Base-by-base conservation (phyloP, 2,888 invertebrate species). In the Ommatoiulus sabulosus region DNA sequence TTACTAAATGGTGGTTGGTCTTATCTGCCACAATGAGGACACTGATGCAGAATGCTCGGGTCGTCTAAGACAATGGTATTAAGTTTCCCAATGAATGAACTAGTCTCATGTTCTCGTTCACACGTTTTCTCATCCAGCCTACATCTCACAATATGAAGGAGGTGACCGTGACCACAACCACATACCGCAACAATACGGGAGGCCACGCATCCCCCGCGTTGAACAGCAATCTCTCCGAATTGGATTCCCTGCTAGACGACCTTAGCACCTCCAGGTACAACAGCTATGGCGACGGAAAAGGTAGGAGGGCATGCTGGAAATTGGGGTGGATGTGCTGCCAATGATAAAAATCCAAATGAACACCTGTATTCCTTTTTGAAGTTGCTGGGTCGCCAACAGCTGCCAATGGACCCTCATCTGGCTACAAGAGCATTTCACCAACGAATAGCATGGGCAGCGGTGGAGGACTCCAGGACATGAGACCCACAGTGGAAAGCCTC, bases 191-290 rank as follows among this genome's bases (percentile, higher is more conserved):
- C 35, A 89, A 44, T 20, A n/a, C 4, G 7, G 52, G 35, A n/a
- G 72, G 72, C 72, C 72, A 72, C 24, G 35, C 87, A n/a, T 87
- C 89, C 0, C 88, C 88, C 6, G 93, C 94, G 0, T 93, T 94
- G 89, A 94, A 94, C 91, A 96, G 95, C 91, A 97, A 98, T 93
- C 94, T 98, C 86, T 96, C 97, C 0, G 98, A 98, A 93, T 93
- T 99, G 92, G 98, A 99, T 93, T 97, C 96, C 20, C 94, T 99
- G 88, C 94, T 99, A 89, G 96, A 97, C 92, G 98, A 98, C 92
- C 94, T 99, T 91, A 98, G 97, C 94, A 92, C 93, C 8, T 93
- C 93, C n/a, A 92, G 92, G 92, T 90, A 91, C 92, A 90, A 88
- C 15, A 86, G 57, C 44, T 90, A 90, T 72, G 87, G 89, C 43